Evolutionary conservation across 2,797 vertebrate genomes (phyloP), one percentile per base, ranked within the genome.

Genomic region (Phylloscopus collybita): DNA sequence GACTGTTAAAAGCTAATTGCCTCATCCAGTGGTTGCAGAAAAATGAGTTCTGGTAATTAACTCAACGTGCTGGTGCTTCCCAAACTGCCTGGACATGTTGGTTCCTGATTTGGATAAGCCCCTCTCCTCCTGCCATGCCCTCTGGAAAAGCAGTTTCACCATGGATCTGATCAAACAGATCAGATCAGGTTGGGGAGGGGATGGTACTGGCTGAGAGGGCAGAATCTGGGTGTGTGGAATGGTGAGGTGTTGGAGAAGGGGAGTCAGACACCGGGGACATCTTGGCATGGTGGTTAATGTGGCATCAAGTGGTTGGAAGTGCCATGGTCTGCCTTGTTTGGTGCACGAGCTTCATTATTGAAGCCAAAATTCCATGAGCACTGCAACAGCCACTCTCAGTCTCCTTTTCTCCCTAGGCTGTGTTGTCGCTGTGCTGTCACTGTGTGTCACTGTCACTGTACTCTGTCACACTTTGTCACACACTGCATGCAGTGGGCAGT

Each of bases 161-260:
- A 4, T 5, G 10, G 65, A 40, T n/a, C 36, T 59, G 81, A 44
- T 26, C 6, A 8, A 45, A 30, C 40, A 36, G 51, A 30, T 4
- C 15, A 5, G 26, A 40, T 16, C 34, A 10, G 74, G 14, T 1
- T 78, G 65, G 25, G 12, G 44, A 57, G 32, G 47, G 45, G 42
- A 20, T 0, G 0, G 60, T 17, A 13, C 23, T 8, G 9, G 34
- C 34, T 18, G 16, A 23, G 51, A 32, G 49, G 2, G 8, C 29
- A 16, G 18, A 60, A 20, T 30, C 36, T 56, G 65, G 40, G 30
- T 2, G 1, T 16, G 16, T 30, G 29, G 40, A 13, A 69, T 60
- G 11, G 59, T 6, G 29, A 44, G 11, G 34, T 20, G 6, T 3
- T 5, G 11, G 49, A 50, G 57, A 29, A 23, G 10, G n/a, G 16